A percentile compares a stretch with the other conserved stretches of the same genome.
phyloP scores from a whole-genome alignment of 2,113 vertebrate genomes.

The Talpa occidentalis region DNA sequence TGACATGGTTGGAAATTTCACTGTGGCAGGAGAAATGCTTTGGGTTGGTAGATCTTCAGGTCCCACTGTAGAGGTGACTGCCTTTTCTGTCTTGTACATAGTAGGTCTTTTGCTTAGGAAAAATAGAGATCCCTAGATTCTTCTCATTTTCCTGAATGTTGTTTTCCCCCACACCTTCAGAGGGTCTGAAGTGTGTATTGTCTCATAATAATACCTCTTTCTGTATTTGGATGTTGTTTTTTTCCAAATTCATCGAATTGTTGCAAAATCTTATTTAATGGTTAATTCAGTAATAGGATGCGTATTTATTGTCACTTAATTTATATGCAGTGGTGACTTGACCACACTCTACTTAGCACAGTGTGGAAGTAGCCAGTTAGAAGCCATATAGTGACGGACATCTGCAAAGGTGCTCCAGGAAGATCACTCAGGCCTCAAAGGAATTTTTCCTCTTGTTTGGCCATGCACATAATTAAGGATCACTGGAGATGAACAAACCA shows the following conservation, averaged over 20 bases:
- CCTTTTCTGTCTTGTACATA: neutral
- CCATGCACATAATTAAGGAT: constrained; percentile 28
- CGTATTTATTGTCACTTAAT: neutral
- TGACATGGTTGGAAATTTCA: neutral
- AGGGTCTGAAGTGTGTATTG: neutral
- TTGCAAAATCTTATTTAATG: neutral
- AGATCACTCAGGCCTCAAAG: neutral
- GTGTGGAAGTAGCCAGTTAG: neutral
- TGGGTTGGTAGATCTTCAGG: neutral
- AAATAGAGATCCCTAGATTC: neutral
- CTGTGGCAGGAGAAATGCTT: neutral
- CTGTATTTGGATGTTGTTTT: neutral
- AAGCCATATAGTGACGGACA: neutral
- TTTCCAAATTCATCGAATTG: neutral
- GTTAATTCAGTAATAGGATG: neutral
- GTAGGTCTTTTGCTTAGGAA: neutral
- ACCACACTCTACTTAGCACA: neutral
- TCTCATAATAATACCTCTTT: neutral
- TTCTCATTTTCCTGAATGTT: neutral
- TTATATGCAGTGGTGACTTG: neutral
- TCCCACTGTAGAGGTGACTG: neutral
- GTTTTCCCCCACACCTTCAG: neutral
- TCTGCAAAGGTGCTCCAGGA: neutral
- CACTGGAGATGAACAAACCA: constrained; percentile 38
- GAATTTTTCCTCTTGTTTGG: neutral